phyloP scores from a whole-genome alignment of 2,113 vertebrate species.

The Clinocottus analis region DNA sequence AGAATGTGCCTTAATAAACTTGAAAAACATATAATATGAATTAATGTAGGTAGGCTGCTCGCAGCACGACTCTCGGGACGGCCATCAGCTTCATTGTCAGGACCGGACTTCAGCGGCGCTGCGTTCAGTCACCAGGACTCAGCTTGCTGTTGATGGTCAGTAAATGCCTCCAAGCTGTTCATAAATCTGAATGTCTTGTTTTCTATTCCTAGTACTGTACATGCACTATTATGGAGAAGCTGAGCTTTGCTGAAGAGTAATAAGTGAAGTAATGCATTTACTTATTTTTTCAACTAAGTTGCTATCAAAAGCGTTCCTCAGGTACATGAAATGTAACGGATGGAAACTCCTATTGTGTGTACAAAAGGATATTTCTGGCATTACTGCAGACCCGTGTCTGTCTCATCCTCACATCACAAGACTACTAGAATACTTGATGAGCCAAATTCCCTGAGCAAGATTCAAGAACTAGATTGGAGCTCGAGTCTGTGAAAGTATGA shows the following conservation, averaged over 20 bases:
- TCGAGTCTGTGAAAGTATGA: slow-evolving; percentile 18
- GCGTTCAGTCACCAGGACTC: background rate
- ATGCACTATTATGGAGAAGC: background rate
- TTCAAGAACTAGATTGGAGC: slow-evolving; percentile 46
- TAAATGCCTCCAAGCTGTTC: background rate
- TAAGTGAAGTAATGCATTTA: background rate
- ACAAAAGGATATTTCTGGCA: background rate
- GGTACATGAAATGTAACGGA: background rate
- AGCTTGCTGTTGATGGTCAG: background rate
- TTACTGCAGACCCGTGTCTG: slow-evolving; percentile 3
- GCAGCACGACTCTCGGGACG: background rate
- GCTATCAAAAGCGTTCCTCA: slow-evolving; percentile 4
- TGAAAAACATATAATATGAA: background rate
- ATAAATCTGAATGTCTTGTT: background rate
- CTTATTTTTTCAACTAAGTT: background rate
- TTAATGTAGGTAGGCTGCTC: background rate
- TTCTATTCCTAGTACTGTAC: background rate
- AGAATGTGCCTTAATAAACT: background rate
- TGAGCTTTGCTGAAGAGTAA: background rate
- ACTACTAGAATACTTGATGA: slow-evolving; percentile 35
- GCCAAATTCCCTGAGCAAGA: slow-evolving; percentile 8
- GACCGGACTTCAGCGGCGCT: background rate
- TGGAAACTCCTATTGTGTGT: slow-evolving; percentile 22
- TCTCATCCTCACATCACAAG: slow-evolving; percentile 27
- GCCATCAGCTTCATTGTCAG: too few relatives aligned